phyloP scores from a whole-genome alignment of 2,888 invertebrate species.

The Dasysyrphus tricinctus region DNA sequence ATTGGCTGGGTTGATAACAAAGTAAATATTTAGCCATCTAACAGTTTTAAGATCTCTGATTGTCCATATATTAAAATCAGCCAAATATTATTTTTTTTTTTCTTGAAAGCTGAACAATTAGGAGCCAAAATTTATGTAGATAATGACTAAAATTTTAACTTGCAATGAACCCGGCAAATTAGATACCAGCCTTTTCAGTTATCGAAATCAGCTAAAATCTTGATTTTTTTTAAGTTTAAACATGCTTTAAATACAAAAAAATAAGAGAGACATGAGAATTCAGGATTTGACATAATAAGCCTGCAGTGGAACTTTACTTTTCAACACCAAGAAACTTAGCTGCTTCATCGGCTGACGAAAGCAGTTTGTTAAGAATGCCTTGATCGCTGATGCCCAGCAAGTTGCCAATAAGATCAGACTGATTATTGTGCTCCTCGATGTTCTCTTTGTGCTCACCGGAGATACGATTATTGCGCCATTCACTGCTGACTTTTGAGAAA shows the following conservation, averaged over 20 bases:
- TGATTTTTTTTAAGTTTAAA: slow-evolving; percentile 12
- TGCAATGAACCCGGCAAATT: not conserved
- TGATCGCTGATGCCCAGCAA: slow-evolving; percentile 94
- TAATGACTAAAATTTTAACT: not conserved
- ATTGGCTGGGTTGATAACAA: not conserved
- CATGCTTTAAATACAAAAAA: not conserved
- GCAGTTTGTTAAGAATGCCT: slow-evolving; percentile 92
- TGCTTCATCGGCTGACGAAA: slow-evolving; percentile 93
- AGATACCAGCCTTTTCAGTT: not conserved
- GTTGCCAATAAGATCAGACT: slow-evolving; percentile 93
- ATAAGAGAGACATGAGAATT: slow-evolving; percentile 33
- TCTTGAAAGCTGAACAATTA: not conserved
- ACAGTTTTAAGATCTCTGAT: not conserved
- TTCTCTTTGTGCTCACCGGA: slow-evolving; percentile 81
- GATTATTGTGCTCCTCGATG: slow-evolving; percentile 77
- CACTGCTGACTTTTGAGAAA: slow-evolving; percentile 80
- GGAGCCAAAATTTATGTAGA: not conserved
- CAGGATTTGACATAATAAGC: not conserved
- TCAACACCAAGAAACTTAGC: slow-evolving; percentile 94
- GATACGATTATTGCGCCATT: slow-evolving; percentile 80
- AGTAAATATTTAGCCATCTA: not conserved
- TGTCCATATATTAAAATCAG: not conserved
- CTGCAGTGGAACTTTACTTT: slow-evolving; percentile 82
- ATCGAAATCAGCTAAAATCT: not conserved
- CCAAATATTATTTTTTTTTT: not conserved